Evolutionary conservation across 2,797 vertebrate species (phyloP).

Genomic region (Schizothorax lantsangensis): DNA sequence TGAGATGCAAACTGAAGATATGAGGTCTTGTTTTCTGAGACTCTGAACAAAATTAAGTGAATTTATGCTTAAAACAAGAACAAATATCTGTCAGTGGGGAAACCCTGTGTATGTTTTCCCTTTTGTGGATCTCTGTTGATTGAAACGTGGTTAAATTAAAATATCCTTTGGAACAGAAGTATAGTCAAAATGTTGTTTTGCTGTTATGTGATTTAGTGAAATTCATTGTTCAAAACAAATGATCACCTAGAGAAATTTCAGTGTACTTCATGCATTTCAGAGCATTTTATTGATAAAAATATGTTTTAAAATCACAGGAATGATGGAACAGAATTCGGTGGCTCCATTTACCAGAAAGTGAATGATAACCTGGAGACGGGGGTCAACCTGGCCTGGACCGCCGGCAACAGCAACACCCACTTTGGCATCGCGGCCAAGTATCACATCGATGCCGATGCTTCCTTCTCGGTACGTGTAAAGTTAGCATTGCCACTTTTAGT

Average conservation of each 20-base stretch:
- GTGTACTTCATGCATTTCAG: background rate
- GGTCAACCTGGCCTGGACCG: slow-evolving; percentile 96
- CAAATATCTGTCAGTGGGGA: no score
- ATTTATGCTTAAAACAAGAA: no score
- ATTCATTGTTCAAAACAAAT: background rate
- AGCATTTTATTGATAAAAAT: background rate
- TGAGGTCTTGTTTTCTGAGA: background rate
- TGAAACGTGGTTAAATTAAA: background rate
- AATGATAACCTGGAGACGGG: slow-evolving; percentile 95
- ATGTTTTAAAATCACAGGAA: slow-evolving; percentile 79
- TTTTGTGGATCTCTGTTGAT: no score
- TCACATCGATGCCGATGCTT: slow-evolving; percentile 92
- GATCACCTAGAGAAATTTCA: background rate
- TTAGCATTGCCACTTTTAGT: background rate
- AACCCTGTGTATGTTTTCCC: no score
- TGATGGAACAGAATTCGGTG: slow-evolving; percentile 96
- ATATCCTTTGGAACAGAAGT: background rate
- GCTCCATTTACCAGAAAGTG: slow-evolving; percentile 98
- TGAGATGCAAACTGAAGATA: background rate
- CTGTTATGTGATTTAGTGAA: background rate
- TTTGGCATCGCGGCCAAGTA: slow-evolving; percentile 98
- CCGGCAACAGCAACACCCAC: slow-evolving; percentile 97
- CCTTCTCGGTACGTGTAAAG: slow-evolving; percentile 88
- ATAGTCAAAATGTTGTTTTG: background rate
- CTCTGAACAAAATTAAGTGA: no score